A percentile compares a stretch with the other conserved stretches of the same genome.
These are phyloP conservation scores for Karalla daura DNA, from an alignment of 2,797 vertebrate species.

Conservation along the genomic window DNA sequence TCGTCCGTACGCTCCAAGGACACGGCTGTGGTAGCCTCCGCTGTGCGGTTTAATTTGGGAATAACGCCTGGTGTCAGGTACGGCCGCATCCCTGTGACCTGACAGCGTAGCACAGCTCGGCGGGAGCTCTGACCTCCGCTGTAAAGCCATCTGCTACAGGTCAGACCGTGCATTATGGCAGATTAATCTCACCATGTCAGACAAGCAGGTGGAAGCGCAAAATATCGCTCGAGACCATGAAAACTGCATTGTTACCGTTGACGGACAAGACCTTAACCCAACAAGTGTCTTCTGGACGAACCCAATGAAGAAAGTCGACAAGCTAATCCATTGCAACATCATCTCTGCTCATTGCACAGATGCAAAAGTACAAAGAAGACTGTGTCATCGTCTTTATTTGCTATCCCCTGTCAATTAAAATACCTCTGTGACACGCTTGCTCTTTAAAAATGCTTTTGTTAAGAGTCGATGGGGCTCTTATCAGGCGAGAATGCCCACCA, in stretches of 20 bases:
- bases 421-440: slow-evolving; percentile 23
- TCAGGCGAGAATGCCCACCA: slow-evolving; percentile 48
- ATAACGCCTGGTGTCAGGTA: slow-evolving; percentile 12
- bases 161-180: slow-evolving; percentile 11
- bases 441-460: slow-evolving; percentile 29
- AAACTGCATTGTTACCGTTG: neutral
- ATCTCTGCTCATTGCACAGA: neutral
- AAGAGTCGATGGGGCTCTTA: slow-evolving; percentile 51
- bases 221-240: neutral
- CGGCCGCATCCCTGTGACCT: slow-evolving; percentile 4
- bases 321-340: neutral
- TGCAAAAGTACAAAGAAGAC: neutral
- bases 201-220: slow-evolving; percentile 1
- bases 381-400: slow-evolving; percentile 14
- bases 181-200: slow-evolving; percentile 34
- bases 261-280: neutral
- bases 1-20: slow-evolving; percentile 4
- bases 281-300: neutral
- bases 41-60: slow-evolving; percentile 2
- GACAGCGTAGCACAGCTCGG: slow-evolving; percentile 32
- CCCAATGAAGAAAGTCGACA: neutral
- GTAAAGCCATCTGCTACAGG: slow-evolving; percentile 47
- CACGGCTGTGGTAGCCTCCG: neutral
- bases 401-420: slow-evolving; percentile 27
- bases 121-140: slow-evolving; percentile 36